These are phyloP conservation scores for Xanthostigma xanthostigma DNA, from an alignment of 2,888 invertebrate species.

Conservation along the genomic window DNA sequence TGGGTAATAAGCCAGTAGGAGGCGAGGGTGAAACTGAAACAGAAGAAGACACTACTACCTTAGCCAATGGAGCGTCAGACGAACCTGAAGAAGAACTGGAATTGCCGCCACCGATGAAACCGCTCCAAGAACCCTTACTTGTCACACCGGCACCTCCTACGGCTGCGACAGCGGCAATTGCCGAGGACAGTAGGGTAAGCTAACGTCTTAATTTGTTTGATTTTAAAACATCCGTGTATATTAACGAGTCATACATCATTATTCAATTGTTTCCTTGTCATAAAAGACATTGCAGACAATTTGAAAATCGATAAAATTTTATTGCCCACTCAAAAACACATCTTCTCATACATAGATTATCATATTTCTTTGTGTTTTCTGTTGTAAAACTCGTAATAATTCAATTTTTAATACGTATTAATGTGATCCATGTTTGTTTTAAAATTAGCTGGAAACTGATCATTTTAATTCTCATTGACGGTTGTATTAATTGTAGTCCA, in stretches of 20 bases:
- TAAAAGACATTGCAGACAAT: not conserved
- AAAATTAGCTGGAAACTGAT: no score
- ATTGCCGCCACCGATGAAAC: conserved; percentile 90
- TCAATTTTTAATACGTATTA: no score
- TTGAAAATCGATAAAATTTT: not conserved
- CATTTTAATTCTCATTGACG: no score
- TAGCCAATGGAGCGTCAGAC: conserved; percentile 44
- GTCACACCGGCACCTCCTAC: conserved; percentile 28
- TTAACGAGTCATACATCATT: not conserved
- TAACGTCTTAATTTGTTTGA: not conserved
- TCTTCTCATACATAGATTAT: no score
- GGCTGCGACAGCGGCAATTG: conserved; percentile 27
- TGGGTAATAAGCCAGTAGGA: conserved; percentile 36
- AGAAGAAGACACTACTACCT: conserved; percentile 20
- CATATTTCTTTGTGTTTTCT: no score
- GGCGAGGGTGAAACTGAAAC: conserved; percentile 32
- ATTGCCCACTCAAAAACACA: no score
- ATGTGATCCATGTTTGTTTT: no score
- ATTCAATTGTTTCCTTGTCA: no score
- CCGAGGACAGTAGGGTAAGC: conserved; percentile 43
- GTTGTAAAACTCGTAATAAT: no score
- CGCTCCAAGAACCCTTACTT: conserved; percentile 57
- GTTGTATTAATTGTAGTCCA: no score
- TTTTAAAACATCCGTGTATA: not conserved
- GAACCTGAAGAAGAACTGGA: conserved; percentile 66